Evolutionary conservation across 2,888 invertebrate species (phyloP), one percentile per base, ranked within the genome.

Genomic region (Habroteleia sp.): DNA sequence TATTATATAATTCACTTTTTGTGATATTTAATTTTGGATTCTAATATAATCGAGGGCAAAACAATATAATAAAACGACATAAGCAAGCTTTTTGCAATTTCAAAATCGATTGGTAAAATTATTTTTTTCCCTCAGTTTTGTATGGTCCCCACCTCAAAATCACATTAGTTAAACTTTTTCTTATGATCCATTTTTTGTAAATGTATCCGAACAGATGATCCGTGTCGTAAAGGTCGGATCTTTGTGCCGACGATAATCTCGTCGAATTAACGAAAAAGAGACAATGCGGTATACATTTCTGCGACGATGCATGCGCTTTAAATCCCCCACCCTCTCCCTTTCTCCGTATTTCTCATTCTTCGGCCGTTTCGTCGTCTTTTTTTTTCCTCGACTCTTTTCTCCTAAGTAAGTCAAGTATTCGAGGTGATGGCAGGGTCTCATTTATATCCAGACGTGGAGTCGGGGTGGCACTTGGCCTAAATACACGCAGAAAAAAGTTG

Each of bases 391-490:
- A 46, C 50, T 66, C 50, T 65, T 56, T 71, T 52, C 58, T 48
- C 60, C 63, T 72, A 81, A 81, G 77, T 76, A 77, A 82, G 82
- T 82, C 83, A 80, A 84, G 83, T 81, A 80, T 74, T 77, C 62
- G 77, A 77, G 77, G 75, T 76, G 78, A 78, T 73, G 77, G 77
- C 74, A 77, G 77, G 79, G 75, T 75, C 83, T 83, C 82, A 83
- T 82, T 83, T 82, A 81, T 80, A 80, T 81, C 80, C 81, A 82
- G 82, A 81, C 81, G 79, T 78, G 78, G 73, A 76, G 72, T 27
- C 69, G 72, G 76, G 82, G 77, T 20, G 20, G 3, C 20, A 20
- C 20, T 20, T 20, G 20, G 20, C 20, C 20, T 5, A 20, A 20
- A 20, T 20, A 20, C 20, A 20, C 20, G 20, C 20, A 20, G 20